Percentiles rank a stretch among this genome's conserved stretches.
phyloP scores from a whole-genome alignment of 2,888 invertebrate species.

The Troides aeacus region DNA sequence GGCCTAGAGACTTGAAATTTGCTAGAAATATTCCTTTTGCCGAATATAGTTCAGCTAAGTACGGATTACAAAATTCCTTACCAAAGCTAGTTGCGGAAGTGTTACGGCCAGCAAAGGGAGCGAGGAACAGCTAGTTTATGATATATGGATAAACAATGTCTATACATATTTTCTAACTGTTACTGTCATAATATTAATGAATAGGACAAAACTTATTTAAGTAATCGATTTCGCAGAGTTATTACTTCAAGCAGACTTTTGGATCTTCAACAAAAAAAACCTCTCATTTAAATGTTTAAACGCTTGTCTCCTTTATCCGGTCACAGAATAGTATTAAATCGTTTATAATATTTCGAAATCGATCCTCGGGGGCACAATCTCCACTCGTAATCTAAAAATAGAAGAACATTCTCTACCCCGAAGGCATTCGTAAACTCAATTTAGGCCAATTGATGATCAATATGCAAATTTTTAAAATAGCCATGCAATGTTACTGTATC shows the following conservation, averaged over 20 bases:
- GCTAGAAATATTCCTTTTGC: too few species aligned
- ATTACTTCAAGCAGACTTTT: not conserved
- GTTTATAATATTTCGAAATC: not conserved
- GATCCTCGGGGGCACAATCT: constrained; percentile 18
- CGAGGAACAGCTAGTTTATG: too few species aligned
- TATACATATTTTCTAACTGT: too few species aligned
- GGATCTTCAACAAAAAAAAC: too few species aligned
- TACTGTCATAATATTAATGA: too few species aligned
- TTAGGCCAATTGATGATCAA: constrained; percentile 25
- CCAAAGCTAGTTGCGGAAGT: too few species aligned
- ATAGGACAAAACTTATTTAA: too few species aligned
- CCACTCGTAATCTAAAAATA: constrained; percentile 1
- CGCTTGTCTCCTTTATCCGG: not conserved
- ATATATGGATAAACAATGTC: too few species aligned
- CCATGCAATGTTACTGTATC: constrained; percentile 9
- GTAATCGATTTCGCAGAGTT: not conserved
- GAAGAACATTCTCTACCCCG: constrained; percentile 12
- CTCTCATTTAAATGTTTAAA: not conserved
- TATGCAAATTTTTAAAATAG: constrained; percentile 22
- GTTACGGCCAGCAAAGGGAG: too few species aligned
- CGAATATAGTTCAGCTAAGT: too few species aligned
- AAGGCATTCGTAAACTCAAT: constrained; percentile 18
- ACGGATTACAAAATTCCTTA: too few species aligned
- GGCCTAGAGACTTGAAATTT: too few species aligned
- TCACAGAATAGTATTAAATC: not conserved